phyloP scores from a whole-genome alignment of 2,888 invertebrate species.

The Clunio marinus region DNA sequence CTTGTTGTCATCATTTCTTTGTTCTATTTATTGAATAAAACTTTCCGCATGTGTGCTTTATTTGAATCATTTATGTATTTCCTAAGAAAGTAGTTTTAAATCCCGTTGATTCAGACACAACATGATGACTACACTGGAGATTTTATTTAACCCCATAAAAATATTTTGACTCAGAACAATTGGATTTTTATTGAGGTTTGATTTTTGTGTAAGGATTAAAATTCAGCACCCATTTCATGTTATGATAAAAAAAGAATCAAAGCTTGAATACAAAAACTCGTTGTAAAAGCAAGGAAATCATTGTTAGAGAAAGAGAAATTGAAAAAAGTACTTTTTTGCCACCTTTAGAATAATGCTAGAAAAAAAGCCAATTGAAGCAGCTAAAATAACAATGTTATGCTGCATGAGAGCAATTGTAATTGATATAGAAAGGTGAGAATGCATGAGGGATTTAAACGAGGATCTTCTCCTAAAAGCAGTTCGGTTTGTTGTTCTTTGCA shows the following conservation, averaged over 20 bases:
- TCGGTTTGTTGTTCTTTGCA: background rate
- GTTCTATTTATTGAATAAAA: background rate
- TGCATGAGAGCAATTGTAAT: constrained; percentile 26
- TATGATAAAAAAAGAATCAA: background rate
- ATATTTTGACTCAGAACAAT: constrained; percentile 28
- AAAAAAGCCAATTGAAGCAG: constrained; percentile 9
- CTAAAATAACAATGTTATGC: constrained; percentile 26
- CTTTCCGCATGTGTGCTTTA: constrained; percentile 32
- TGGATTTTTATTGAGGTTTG: background rate
- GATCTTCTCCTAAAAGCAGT: background rate
- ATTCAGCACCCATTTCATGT: background rate
- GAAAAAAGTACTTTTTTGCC: background rate
- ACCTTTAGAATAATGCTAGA: background rate
- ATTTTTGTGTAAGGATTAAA: background rate
- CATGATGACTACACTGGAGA: no score
- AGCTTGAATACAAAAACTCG: background rate
- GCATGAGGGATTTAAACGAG: background rate
- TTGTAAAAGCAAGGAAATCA: no score
- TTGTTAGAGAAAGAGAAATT: background rate
- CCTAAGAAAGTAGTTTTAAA: no score
- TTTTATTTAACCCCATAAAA: background rate
- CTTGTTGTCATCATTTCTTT: background rate
- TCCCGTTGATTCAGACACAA: no score
- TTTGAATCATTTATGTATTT: constrained; percentile 3
- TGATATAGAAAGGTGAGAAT: constrained; percentile 22